Percentiles rank a stretch among this genome's conserved stretches.
These are phyloP conservation scores for Strigamia maritima DNA, from an alignment of 2,888 invertebrate genomes.

Conservation along the genomic window DNA sequence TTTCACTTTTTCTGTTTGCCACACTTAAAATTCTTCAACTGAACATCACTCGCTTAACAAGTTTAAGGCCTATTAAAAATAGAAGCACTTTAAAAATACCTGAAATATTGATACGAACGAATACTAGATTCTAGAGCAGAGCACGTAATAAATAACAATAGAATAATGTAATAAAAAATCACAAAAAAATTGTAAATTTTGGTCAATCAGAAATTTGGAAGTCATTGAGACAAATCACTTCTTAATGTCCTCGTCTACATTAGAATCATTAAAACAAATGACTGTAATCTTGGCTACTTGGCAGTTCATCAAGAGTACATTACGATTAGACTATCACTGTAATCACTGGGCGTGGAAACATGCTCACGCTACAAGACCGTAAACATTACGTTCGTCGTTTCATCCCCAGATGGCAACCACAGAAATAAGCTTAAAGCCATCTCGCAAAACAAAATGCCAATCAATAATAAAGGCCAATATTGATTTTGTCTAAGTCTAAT, in stretches of 20 bases:
- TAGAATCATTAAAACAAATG: slow-evolving; percentile 32
- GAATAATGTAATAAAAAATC: background rate
- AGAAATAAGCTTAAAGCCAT: slow-evolving; percentile 14
- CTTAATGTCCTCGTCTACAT: slow-evolving; percentile 32
- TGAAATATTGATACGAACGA: no score
- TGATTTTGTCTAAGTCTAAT: background rate
- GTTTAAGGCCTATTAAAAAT: no score
- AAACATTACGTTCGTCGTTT: slow-evolving; percentile 23
- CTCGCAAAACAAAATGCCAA: slow-evolving; percentile 19
- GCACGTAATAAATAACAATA: background rate
- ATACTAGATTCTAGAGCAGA: background rate
- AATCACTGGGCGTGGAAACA: slow-evolving; percentile 30
- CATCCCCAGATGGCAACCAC: slow-evolving; percentile 28
- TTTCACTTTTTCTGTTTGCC: background rate
- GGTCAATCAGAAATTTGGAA: background rate
- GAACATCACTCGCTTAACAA: no score
- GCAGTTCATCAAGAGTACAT: slow-evolving; percentile 34
- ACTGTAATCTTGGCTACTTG: slow-evolving; percentile 34
- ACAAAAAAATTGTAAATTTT: background rate
- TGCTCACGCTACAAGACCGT: slow-evolving; percentile 32
- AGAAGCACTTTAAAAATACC: no score
- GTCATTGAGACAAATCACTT: slow-evolving; percentile 32
- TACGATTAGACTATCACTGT: slow-evolving; percentile 32
- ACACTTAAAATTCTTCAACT: background rate
- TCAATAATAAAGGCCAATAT: slow-evolving; percentile 29